Evolutionary conservation across 2,797 vertebrate genomes (phyloP).

Genomic region (Melanogrammus aeglefinus): DNA sequence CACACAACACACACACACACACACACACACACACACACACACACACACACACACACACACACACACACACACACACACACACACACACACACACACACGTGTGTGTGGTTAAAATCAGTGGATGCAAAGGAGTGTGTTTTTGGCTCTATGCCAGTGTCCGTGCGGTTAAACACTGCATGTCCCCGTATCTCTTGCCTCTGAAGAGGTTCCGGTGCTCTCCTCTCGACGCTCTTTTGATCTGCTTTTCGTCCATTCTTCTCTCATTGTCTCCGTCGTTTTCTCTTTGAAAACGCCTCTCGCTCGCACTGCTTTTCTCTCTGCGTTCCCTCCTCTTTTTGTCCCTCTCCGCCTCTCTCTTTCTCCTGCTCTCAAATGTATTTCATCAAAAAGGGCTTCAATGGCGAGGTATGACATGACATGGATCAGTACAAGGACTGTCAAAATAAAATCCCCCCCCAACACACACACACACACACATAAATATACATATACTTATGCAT

Average conservation of each 20-base stretch:
- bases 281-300: neutral
- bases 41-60: no score
- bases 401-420: neutral
- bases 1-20: no score
- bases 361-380: neutral
- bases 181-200: neutral
- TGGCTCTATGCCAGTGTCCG: constrained; percentile 7
- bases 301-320: neutral
- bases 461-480: neutral
- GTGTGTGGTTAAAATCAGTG: no score
- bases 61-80: no score
- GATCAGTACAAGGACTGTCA: neutral
- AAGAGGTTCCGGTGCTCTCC: neutral
- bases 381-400: neutral
- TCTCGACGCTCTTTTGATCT: neutral
- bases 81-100: no score
- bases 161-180: constrained; percentile 15
- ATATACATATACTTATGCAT: no score
- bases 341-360: neutral
- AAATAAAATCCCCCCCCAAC: no score
- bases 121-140: no score
- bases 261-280: no score
- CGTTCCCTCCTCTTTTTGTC: neutral
- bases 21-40: no score
- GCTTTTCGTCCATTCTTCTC: neutral